Evolutionary conservation across 23 tunicate genomes (phyloP).

Genomic region (Trididemnum miniatum): DNA sequence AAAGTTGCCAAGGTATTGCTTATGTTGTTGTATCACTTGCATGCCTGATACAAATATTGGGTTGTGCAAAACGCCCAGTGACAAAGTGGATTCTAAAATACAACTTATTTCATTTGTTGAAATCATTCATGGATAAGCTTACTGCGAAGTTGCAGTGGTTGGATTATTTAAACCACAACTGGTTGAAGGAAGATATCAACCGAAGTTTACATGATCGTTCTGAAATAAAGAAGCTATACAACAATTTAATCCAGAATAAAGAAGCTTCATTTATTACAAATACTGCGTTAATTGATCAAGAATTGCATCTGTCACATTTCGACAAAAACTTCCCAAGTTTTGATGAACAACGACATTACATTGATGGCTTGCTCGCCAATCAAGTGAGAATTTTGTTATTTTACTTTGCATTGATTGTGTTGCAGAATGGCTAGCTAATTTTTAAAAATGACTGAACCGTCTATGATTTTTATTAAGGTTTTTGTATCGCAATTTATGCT

Average conservation of each 20-base stretch:
- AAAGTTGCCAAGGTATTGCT: too few relatives aligned
- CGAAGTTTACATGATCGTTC: constrained; percentile 26
- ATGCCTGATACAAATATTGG: neutral
- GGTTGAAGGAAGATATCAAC: constrained; percentile 47
- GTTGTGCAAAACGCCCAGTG: neutral
- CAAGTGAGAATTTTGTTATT: constrained; percentile 49
- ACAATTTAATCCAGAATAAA: constrained; percentile 51
- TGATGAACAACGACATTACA: constrained; percentile 81
- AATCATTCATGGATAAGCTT: constrained; percentile 43
- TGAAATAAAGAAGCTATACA: constrained; percentile 45
- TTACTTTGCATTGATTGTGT: neutral
- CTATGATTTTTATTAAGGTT: too few relatives aligned
- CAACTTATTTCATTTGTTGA: too few relatives aligned
- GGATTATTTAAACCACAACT: constrained; percentile 62
- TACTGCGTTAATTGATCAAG: constrained; percentile 34
- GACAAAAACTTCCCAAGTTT: constrained; percentile 51
- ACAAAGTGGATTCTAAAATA: too few relatives aligned
- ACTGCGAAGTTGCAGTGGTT: constrained; percentile 56
- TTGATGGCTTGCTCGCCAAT: constrained; percentile 50
- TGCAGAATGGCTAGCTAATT: too few relatives aligned
- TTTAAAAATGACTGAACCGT: too few relatives aligned
- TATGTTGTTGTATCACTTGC: neutral
- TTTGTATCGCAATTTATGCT: too few relatives aligned
- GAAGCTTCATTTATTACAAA: constrained; percentile 53
- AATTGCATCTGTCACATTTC: constrained; percentile 58